Base-by-base conservation (phyloP, 2,888 invertebrate genomes). In the Scaptomyza caliginosa region DNA sequence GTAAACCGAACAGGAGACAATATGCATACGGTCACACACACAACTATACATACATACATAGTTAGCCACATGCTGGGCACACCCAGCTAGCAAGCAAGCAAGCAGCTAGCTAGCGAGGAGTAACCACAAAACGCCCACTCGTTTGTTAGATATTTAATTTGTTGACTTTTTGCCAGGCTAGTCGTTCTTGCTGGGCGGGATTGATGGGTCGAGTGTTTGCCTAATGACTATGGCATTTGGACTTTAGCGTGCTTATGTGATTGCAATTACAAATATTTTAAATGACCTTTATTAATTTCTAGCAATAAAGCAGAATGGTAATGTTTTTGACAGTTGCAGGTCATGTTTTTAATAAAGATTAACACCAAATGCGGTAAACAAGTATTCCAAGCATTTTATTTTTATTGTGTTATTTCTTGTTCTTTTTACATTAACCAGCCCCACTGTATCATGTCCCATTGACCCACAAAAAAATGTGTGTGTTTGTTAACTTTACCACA, bases 221-320 rank as follows among this genome's bases (percentile, higher is more conserved):
- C 80, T 80, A 80, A 80, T 84, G 79, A 84, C 78, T 74, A 55
- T 70, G 78, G 76, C 82, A 71, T 77, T 74, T 65, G 34, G 32
- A 40, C 56, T 52, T 34, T 45, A 38, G 70, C 74, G 74, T 74
- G 74, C 62, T 73, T 74, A 68, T 77, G 71, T 65, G 78, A 81
- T 69, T 80, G 77, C 81, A 79, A 79, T 79, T 79, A 81, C 68
- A 67, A 71, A 46, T 67, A 55, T 57, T 60, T 17, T 46, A 26
- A 38, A 57, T 52, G 71, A 54, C 38, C 50, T 70, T 52, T 65
- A 57, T 59, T 59, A 59, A 65, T 49, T 40, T 36, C 2, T 10
- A 11, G 11, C 36, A 17, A 34, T 21, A 5, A 42, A 24, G 11
- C 16, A 5, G 24, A 30, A 21, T 21, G 1, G 17, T 46, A 16